These are phyloP conservation scores for Prietella phreatophila DNA, from an alignment of 2,113 vertebrate species.

Conservation along the genomic window DNA sequence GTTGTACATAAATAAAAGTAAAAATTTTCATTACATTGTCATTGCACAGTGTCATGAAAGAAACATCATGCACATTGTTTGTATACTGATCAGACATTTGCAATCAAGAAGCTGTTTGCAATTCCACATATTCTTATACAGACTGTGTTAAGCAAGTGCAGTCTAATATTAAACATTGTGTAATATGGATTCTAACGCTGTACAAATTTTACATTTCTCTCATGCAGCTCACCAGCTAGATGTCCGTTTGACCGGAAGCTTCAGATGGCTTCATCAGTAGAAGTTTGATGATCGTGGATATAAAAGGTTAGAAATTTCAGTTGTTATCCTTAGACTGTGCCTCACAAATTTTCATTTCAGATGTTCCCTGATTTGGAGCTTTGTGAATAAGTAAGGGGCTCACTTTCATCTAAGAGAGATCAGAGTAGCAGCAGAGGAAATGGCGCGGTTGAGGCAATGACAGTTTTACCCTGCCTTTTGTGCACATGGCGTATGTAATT, in stretches of 20 bases:
- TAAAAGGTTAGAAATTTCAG: not conserved
- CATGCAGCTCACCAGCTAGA: not conserved
- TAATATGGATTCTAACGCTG: not conserved
- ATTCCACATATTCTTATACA: not conserved
- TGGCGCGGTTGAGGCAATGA: not conserved
- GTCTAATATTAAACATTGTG: not conserved
- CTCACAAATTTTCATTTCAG: constrained; percentile 1
- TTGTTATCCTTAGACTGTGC: not conserved
- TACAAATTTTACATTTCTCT: not conserved
- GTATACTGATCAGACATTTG: not conserved
- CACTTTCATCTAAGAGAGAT: not conserved
- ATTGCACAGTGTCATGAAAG: not conserved
- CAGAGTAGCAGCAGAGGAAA: not conserved
- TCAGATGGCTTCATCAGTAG: not conserved
- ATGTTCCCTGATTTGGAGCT: not conserved
- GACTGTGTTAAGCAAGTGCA: not conserved
- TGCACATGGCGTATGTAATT: not conserved
- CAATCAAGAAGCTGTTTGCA: not conserved
- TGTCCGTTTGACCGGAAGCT: not conserved
- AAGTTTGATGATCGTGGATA: not conserved
- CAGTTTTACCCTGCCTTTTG: constrained; percentile 20
- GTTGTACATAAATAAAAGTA: not conserved
- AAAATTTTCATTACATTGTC: not conserved
- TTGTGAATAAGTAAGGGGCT: constrained; percentile 2
- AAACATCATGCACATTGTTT: not conserved